phyloP scores from a whole-genome alignment of 2,797 vertebrate species.

The Cossypha dichroa region DNA sequence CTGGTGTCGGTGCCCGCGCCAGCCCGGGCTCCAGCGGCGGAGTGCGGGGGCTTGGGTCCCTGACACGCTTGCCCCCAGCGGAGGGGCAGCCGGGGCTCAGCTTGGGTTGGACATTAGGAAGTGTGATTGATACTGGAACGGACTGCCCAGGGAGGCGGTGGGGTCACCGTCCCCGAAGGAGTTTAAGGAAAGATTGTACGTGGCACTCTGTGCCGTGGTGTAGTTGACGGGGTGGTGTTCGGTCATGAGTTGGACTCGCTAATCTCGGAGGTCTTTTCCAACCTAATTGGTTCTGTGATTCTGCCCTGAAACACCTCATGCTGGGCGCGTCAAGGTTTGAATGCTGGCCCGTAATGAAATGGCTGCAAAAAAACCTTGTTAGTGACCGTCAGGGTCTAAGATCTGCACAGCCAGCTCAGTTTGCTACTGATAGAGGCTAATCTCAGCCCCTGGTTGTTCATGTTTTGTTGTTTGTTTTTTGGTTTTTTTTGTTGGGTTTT shows the following conservation, averaged over 20 bases:
- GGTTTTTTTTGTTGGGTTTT: not conserved
- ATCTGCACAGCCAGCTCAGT: not conserved
- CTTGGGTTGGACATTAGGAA: not conserved
- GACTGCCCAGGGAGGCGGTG: not conserved
- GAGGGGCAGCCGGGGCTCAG: not conserved
- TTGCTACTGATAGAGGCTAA: accelerated
- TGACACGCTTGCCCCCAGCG: not conserved
- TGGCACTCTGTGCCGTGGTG: not conserved
- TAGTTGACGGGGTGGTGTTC: not conserved
- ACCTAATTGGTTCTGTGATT: not conserved
- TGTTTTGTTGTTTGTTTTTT: not conserved
- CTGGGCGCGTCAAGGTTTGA: not conserved
- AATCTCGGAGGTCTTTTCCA: not conserved
- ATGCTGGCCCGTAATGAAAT: not conserved
- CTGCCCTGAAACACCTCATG: accelerated
- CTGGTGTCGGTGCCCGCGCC: not conserved
- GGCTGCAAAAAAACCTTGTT: not conserved
- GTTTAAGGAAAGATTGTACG: not conserved
- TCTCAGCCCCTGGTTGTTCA: accelerated
- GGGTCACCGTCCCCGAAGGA: not conserved
- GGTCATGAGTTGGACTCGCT: not conserved
- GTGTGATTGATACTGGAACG: not conserved
- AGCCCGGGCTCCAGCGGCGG: not conserved
- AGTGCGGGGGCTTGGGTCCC: not conserved
- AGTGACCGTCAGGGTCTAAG: accelerated